Conservation (phyloP, 2,797 vertebrate genomes). For the Trichosurus vulpecula region DNA sequence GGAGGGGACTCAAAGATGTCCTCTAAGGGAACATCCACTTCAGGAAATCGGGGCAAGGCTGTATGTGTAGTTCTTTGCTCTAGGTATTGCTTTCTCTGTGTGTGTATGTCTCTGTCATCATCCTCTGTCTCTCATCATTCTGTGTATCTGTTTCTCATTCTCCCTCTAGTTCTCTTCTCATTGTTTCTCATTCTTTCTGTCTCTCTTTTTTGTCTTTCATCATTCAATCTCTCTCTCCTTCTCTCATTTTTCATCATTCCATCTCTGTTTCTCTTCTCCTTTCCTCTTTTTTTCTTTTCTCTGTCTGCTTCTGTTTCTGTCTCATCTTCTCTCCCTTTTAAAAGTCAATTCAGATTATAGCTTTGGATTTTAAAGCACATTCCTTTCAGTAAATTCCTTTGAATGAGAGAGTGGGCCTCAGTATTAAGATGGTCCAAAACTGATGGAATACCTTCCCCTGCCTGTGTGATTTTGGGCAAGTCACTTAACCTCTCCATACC, state of each 20-base stretch:
- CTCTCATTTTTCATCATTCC: background rate
- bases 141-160: background rate
- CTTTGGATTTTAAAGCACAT: background rate
- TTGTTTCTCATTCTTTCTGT: no score
- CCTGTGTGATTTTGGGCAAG: background rate
- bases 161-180: no score
- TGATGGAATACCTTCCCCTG: background rate
- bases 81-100: no score
- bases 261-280: background rate
- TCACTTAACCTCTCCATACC: no score
- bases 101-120: background rate
- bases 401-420: background rate
- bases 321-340: background rate
- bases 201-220: background rate
- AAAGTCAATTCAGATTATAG: background rate
- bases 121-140: background rate
- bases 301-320: background rate
- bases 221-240: background rate
- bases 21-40: background rate
- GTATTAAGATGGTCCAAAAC: background rate
- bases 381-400: background rate
- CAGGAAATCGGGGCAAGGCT: background rate
- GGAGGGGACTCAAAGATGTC: background rate
- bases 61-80: no score
- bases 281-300: background rate